Evolutionary conservation across 2,797 vertebrate genomes (phyloP), one percentile per base, ranked within the genome.

Genomic region (Hypotaenidia philippensis): DNA sequence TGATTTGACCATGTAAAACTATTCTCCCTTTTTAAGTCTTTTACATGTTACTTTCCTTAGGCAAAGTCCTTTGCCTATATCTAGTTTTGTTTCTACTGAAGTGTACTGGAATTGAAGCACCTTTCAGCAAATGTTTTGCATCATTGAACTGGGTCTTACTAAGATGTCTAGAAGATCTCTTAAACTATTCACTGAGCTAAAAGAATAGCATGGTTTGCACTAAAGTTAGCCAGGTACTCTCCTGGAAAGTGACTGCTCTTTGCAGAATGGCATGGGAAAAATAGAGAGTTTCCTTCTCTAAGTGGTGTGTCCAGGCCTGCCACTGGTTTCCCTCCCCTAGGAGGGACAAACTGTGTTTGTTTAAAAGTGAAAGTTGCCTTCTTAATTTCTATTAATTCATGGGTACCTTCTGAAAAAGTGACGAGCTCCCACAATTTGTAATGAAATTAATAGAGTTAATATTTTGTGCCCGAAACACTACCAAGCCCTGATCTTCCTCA

Each of bases 111-210:
- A 95, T 66, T 76, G 70, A 96, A 66, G 52, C 38, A 93, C 47
- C 70, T 89, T 94, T 94, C 94, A 95, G 74, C 80, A 89, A 90
- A 90, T 45, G 70, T 89, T 95, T 91, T 95, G 88, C 77, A 79
- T 77, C 88, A 89, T 56, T 94, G 92, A 94, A 52, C 83, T 87
- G 66, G 31, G 52, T 56, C 80, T 90, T 88, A 87, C 76, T 91
- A 94, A 94, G 83, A 79, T 63, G 59, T 92, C 88, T 76, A 84
- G 80, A 68, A 87, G 55, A 82, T 45, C 77, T 92, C 55, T 70
- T 90, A 68, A 82, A 84, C 66, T 80, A 44, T 93, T 94, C 89
- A 90, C 27, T 63, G 53, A 86, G n/a, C 61, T 79, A 82, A 84
- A 94, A 82, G 77, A 92, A 95, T 52, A 89, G 79, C 72, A 78